Evolutionary conservation across 2,113 vertebrate species (phyloP).

Genomic region (Leptocoma aspasia): DNA sequence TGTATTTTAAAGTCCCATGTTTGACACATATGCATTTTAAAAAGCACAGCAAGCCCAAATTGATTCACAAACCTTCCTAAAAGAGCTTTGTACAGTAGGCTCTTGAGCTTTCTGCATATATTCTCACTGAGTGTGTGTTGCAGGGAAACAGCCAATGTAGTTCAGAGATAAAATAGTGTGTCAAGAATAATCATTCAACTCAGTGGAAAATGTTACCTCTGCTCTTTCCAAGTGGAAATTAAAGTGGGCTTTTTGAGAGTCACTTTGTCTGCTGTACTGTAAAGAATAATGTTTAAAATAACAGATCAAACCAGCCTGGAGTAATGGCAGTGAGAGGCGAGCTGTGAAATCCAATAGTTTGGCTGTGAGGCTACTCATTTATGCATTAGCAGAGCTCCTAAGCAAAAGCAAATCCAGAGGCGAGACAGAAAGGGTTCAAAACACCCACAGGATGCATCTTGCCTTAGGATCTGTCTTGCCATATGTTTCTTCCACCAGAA

Average conservation of each 20-base stretch:
- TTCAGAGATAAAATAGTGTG: slow-evolving; percentile 68
- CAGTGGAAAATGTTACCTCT: slow-evolving; percentile 75
- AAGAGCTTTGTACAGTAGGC: not conserved
- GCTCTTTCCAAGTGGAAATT: slow-evolving; percentile 77
- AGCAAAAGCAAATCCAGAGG: slow-evolving; percentile 54
- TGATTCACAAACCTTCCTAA: not conserved
- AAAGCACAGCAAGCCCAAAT: not conserved
- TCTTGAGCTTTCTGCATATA: slow-evolving; percentile 12
- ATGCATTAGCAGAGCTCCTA: slow-evolving; percentile 35
- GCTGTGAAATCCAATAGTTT: slow-evolving; percentile 63
- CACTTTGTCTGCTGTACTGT: slow-evolving; percentile 68
- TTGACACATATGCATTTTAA: not conserved
- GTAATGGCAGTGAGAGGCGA: slow-evolving; percentile 56
- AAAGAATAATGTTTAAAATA: slow-evolving; percentile 73
- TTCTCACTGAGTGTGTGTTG: slow-evolving; percentile 40
- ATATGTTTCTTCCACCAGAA: not conserved
- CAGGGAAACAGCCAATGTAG: slow-evolving; percentile 38
- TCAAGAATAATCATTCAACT: slow-evolving; percentile 67
- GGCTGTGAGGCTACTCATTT: slow-evolving; percentile 50
- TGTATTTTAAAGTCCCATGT: not conserved
- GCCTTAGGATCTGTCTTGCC: not conserved
- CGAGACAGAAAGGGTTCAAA: not conserved
- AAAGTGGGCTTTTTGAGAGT: slow-evolving; percentile 71
- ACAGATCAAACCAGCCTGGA: slow-evolving; percentile 58
- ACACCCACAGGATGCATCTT: not conserved